Base-by-base conservation (phyloP, 2,888 invertebrate species). In the Hoplodrina blanda region DNA sequence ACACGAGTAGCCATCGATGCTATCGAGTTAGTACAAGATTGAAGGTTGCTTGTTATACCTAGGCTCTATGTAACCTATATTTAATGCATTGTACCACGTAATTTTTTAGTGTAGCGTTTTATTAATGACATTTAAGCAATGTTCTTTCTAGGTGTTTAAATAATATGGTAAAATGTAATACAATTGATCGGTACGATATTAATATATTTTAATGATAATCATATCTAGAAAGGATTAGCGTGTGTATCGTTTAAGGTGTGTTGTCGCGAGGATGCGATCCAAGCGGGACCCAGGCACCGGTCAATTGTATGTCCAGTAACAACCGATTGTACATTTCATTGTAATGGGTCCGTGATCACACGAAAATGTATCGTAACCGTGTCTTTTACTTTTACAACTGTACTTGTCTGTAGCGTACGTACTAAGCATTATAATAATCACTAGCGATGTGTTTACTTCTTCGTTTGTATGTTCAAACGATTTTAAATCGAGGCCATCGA, bases 401-500 rank as follows among this genome's bases (percentile, higher is more conserved):
- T 84, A 79, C 78, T 61, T 30, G 60, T 73, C 69, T 82, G 81
- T 84, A 81, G 82, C 80, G 62, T 57, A 81, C 77, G 72, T 54
- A 63, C 76, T 81, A 70, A 72, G 73, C 52, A 55, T 68, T 68
- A 61, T 76, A 69, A 67, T 80, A 66, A 70, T 73, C 63, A 70
- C 63, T 80, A 77, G 73, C 62, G 50, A 78, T 81, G 70, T 74
- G 69, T 79, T 80, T 76, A 84, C 68, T 84, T 81, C 73, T 83
- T 80, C 69, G 75, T 81, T 83, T 85, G 71, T 78, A 60, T 71
- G 78, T 80, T 71, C 76, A 89, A 89, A 93, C 88, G 88, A 92
- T 91, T 94, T 93, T 91, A 92, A 95, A 95, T 95, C 95, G 95
- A 95, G 95, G 95, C 95, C 95, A 95, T 92, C 89, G 84, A 87